These are phyloP conservation scores for Pantherophis alleghaniensis DNA, from an alignment of 2,797 vertebrate genomes.

Conservation along the genomic window DNA sequence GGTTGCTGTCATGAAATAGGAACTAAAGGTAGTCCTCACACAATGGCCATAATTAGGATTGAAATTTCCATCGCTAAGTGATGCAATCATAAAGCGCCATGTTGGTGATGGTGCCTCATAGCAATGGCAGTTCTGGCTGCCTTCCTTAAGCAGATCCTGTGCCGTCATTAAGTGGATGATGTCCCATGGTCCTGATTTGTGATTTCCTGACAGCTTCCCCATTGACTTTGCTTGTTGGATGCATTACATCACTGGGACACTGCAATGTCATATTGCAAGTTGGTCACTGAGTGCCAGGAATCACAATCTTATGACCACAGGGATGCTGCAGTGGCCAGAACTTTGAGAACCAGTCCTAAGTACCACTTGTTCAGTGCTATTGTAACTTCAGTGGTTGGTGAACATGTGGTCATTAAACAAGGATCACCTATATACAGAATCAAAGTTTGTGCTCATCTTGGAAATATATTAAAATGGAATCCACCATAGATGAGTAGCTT, in stretches of 20 bases:
- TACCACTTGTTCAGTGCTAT: not conserved
- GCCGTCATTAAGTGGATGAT: not conserved
- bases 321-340: not conserved
- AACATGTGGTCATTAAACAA: not conserved
- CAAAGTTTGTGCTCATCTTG: not conserved
- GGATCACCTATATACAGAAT: not conserved
- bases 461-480: not conserved
- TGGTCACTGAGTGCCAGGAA: not conserved
- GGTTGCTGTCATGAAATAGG: not conserved
- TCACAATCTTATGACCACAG: not conserved
- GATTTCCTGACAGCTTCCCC: not conserved
- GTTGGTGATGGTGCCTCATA: not conserved
- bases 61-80: not conserved
- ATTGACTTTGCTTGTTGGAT: not conserved
- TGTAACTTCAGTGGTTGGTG: not conserved
- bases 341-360: not conserved
- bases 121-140: not conserved
- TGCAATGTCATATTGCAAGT: not conserved
- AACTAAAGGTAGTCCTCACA: not conserved
- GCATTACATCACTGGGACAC: not conserved
- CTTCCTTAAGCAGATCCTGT: not conserved
- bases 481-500: not conserved
- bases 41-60: not conserved
- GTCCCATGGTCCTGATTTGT: not conserved
- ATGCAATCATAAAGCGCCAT: not conserved